Base-by-base conservation (phyloP, 1,140 invertebrate genomes). In the Leguminivora glycinivorella region DNA sequence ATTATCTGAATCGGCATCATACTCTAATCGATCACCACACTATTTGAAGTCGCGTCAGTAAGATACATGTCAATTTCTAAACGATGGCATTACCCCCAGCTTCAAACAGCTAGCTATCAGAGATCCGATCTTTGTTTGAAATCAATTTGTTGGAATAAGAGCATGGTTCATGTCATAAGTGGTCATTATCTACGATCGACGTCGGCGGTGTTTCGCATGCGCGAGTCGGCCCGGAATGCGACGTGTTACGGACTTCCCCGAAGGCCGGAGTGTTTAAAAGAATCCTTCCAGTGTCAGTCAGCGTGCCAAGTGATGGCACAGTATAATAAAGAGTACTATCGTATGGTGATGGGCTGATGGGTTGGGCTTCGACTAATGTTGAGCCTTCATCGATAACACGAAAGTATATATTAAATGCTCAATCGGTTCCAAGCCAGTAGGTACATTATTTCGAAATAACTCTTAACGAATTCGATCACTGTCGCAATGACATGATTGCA, bases 141-240 rank as follows among this genome's bases (percentile, higher is more conserved):
- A 89, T 88, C 87, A 87, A 88, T 86, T 87, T 88, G 84, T 85
- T 83, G 81, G 83, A 83, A 85, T 82, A 81, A 82, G 82, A 78
- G 78, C 81, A 80, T 79, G 80, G 78, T 77, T 81, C 77, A 80
- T 83, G 83, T 88, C 83, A 89, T 87, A 88, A 85, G 78, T 77
- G 79, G 78, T 73, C 70, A 83, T 85, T 88, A 90, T 88, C 88
- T 90, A 74, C 67, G 79, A 88, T 90, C 86, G 76, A 76, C 81
- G 85, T 88, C 87, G 80, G 82, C 78, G 74, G 70, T 71, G 83
- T 85, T 90, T 88, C 80, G 86, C 83, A 86, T 86, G 83, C 79
- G 79, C 80, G 66, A 22, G 66, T 24, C 17, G 5, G n/a, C 69
- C 69, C 67, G 77, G 78, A 76, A 79, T 81, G 80, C 73, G 81